Evolutionary conservation across 2,888 invertebrate genomes (phyloP), one percentile per base, ranked within the genome.

Genomic region (Nymphalis polychloros): DNA sequence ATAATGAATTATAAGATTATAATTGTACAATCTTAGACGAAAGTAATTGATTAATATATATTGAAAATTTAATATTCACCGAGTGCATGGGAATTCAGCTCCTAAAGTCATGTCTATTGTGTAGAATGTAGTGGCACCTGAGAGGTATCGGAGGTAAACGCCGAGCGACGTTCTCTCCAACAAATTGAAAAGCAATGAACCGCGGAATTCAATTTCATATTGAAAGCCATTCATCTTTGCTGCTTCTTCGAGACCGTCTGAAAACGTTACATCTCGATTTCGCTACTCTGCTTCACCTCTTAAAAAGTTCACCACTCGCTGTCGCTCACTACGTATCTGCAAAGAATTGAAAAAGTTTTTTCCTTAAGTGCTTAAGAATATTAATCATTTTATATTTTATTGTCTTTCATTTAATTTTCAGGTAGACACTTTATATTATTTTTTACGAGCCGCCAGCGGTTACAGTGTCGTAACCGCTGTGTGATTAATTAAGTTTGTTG

Each of bases 151-250:
- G 80, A 84, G 84, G 87, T 87, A 89, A 90, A 86, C 87, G 89
- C 81, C 84, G 83, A 82, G 83, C 86, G 87, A 84, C 89, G 90
- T 84, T 88, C 89, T 83, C 86, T 84, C 87, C 84, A 87, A 91
- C 92, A 93, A 92, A 94, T 94, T 93, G 93, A 93, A 93, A 93
- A 91, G 93, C 94, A 94, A 94, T 94, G 94, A 93, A 94, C 94
- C 94, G 93, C 93, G 93, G 94, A 94, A 94, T 94, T 94, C 94
- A 94, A 94, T 94, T 94, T 94, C 93, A 94, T 93, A 94, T 94
- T 93, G 93, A 94, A 93, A 93, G 92, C 93, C 91, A 92, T 93
- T 92, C 92, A 92, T 93, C 92, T 92, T 91, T 90, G 89, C 89
- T 89, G 90, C 90, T 87, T 88, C 87, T 90, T 86, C 86, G 87